These are phyloP conservation scores for Paedocypris micromegethes DNA, from an alignment of 2,797 vertebrate species.

Conservation along the genomic window DNA sequence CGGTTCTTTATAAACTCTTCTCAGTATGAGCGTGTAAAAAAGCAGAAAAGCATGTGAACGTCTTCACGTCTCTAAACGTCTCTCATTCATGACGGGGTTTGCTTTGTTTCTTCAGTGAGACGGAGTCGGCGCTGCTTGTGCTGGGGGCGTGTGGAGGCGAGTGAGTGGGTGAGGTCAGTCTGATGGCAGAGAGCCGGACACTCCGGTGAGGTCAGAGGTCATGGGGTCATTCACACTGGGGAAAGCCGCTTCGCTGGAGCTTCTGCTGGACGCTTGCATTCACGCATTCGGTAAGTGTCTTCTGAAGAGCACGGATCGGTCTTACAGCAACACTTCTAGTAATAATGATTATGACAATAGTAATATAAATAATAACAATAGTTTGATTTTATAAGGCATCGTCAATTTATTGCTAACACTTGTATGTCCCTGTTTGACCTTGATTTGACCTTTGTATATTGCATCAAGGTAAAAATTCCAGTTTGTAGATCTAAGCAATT, in stretches of 20 bases:
- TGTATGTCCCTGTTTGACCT: too few species aligned
- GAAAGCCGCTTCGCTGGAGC: slow-evolving; percentile 84
- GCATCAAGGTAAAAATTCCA: too few species aligned
- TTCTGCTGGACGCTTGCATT: slow-evolving; percentile 82
- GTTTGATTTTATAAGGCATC: too few species aligned
- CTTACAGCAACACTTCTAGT: too few species aligned
- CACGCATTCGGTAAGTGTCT: slow-evolving; percentile 79
- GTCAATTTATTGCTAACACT: too few species aligned
- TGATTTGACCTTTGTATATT: too few species aligned
- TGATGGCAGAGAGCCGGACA: slow-evolving; percentile 58
- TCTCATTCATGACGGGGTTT: slow-evolving; percentile 5
- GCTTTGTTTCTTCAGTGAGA: slow-evolving; percentile 27
- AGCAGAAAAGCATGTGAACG: slow-evolving; percentile 6
- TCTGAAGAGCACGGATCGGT: too few species aligned
- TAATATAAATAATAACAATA: too few species aligned
- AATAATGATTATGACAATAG: too few species aligned
- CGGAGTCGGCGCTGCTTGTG: slow-evolving; percentile 4
- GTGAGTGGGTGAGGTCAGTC: slow-evolving; percentile 1
- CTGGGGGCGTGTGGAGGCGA: neutral
- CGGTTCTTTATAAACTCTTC: slow-evolving; percentile 1
- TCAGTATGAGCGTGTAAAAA: slow-evolving; percentile 18
- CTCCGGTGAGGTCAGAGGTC: slow-evolving; percentile 67
- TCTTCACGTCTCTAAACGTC: neutral
- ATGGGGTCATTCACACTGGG: slow-evolving; percentile 87
- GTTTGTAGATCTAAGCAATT: too few species aligned